These are phyloP conservation scores for Smithornis capensis DNA, from an alignment of 2,113 vertebrate genomes.

Conservation along the genomic window DNA sequence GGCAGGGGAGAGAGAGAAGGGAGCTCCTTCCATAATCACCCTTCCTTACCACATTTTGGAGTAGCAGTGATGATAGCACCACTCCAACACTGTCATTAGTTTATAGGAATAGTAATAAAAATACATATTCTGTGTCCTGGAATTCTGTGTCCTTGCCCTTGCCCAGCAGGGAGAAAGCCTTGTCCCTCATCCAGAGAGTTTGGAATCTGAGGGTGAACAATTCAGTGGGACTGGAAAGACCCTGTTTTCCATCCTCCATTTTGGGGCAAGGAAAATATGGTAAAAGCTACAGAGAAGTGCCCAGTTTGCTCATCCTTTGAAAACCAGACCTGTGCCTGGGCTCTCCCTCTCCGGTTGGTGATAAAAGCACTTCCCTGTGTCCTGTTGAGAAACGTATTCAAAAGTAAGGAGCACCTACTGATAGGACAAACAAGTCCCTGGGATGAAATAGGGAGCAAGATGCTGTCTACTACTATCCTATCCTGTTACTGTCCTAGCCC, in stretches of 20 bases:
- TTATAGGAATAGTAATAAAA: not conserved
- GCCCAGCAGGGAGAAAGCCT: not conserved
- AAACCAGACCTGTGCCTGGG: accelerated
- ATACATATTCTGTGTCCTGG: not conserved
- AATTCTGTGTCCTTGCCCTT: not conserved
- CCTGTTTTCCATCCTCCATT: not conserved
- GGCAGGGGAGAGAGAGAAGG: not conserved
- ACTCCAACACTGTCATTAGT: accelerated
- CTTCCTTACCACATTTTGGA: not conserved
- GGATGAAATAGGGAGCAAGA: not conserved
- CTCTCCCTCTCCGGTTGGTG: not conserved
- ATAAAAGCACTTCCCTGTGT: not conserved
- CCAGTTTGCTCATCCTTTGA: not conserved
- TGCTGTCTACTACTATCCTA: not conserved
- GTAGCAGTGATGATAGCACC: not conserved
- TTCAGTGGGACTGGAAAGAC: not conserved
- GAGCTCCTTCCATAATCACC: not conserved
- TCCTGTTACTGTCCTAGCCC: not conserved
- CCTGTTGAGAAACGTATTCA: not conserved
- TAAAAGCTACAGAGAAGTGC: not conserved
- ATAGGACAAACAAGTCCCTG: not conserved
- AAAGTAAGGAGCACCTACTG: not conserved
- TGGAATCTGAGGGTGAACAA: not conserved
- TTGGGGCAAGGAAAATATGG: not conserved
- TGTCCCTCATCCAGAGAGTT: not conserved